Conservation (phyloP, 2,888 invertebrate genomes). For the Glyphotaelius pellucidus region DNA sequence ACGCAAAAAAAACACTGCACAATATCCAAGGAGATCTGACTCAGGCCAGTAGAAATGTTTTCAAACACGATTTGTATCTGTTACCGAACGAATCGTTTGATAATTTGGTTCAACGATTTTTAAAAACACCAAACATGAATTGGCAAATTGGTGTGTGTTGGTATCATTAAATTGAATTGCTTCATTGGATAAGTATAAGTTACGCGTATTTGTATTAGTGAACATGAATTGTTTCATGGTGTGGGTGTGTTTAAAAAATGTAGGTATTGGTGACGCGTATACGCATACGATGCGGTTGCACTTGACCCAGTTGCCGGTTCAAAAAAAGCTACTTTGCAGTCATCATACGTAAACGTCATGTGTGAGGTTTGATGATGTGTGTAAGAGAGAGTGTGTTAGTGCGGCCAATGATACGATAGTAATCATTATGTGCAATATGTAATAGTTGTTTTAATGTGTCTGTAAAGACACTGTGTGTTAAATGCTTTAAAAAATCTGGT, state of each 20-base stretch:
- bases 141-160: neutral
- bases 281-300: constrained; percentile 54
- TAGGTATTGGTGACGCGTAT: constrained; percentile 13
- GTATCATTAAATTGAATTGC: neutral
- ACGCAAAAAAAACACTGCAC: too few relatives aligned
- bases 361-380: neutral
- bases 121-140: neutral
- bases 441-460: neutral
- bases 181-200: neutral
- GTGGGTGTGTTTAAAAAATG: neutral
- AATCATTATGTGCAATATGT: neutral
- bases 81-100: neutral
- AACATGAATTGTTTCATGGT: neutral
- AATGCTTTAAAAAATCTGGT: neutral
- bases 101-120: neutral
- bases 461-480: neutral
- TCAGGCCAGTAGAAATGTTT: neutral
- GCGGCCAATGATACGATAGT: neutral
- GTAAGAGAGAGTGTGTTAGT: neutral
- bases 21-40: neutral
- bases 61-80: neutral
- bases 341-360: neutral
- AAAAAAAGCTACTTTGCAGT: constrained; percentile 35
- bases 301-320: constrained; percentile 55
- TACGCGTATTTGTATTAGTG: neutral